Conservation (phyloP, 2,888 invertebrate genomes). For the Vanessa cardui region DNA sequence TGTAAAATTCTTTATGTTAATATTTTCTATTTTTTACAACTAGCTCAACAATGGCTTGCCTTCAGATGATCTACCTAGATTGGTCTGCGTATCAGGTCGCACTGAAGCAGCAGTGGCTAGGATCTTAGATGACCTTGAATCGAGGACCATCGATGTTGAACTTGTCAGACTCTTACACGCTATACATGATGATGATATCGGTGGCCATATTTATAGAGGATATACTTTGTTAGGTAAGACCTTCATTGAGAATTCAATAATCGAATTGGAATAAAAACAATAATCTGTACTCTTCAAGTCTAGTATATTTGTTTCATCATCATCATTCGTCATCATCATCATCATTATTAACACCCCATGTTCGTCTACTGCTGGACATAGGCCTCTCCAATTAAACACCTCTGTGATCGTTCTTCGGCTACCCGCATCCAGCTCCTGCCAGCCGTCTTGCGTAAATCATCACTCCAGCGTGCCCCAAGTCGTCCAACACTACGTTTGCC, state of each 20-base stretch:
- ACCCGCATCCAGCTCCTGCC: too few relatives aligned
- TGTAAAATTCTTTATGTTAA: too few relatives aligned
- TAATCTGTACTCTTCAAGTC: too few relatives aligned
- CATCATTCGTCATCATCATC: too few relatives aligned
- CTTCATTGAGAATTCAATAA: background rate
- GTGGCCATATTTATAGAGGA: slow-evolving; percentile 89
- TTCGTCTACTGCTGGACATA: too few relatives aligned
- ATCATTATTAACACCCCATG: too few relatives aligned
- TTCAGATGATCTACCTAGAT: slow-evolving; percentile 86
- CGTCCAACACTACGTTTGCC: too few relatives aligned
- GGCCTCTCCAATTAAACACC: too few relatives aligned
- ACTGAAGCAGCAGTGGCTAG: slow-evolving; percentile 88
- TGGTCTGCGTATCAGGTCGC: slow-evolving; percentile 90
- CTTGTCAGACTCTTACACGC: slow-evolving; percentile 83
- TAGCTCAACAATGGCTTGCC: slow-evolving; percentile 84
- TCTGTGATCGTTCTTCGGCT: too few relatives aligned
- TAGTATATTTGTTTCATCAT: too few relatives aligned
- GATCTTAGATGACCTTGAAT: slow-evolving; percentile 85
- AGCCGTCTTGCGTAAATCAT: too few relatives aligned
- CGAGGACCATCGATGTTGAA: slow-evolving; percentile 84
- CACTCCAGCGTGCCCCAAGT: too few relatives aligned
- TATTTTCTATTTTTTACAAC: background rate
- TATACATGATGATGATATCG: slow-evolving; percentile 81
- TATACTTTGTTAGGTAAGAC: slow-evolving; percentile 82
- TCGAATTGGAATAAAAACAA: background rate